Evolutionary conservation across 2,113 vertebrate species (phyloP).

Genomic region (Carettochelys insculpta): DNA sequence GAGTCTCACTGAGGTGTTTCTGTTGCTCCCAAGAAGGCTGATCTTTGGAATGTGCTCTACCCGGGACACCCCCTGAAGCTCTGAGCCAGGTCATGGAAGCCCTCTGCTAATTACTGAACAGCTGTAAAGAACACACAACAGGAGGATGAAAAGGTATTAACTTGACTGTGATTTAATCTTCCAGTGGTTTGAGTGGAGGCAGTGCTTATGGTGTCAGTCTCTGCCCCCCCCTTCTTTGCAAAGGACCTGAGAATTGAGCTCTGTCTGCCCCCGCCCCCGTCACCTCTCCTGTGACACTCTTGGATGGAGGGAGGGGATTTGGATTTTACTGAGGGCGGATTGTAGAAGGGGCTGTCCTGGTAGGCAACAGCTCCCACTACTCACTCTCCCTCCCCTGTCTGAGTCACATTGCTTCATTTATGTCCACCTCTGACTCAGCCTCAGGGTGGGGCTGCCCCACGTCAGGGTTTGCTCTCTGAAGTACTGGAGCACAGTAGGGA

Average conservation of each 20-base stretch:
- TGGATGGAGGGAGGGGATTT: not conserved
- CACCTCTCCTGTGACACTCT: not conserved
- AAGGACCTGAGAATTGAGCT: not conserved
- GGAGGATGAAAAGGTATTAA: not conserved
- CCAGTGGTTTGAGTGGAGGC: not conserved
- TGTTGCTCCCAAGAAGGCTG: not conserved
- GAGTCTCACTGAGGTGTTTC: not conserved
- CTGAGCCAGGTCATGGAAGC: not conserved
- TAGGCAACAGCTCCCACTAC: no score
- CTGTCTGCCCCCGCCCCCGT: not conserved
- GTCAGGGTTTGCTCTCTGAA: not conserved
- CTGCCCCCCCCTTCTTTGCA: not conserved
- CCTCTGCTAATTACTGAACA: not conserved
- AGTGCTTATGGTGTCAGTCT: not conserved
- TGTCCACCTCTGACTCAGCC: not conserved
- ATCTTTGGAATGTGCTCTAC: not conserved
- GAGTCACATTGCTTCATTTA: not conserved
- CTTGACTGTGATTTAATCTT: not conserved
- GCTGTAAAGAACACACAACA: not conserved
- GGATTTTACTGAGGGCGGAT: not conserved
- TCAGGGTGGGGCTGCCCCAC: not conserved
- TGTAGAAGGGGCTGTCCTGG: not conserved
- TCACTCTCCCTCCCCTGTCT: not conserved
- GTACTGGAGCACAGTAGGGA: accelerated
- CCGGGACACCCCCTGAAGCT: not conserved